Base-by-base conservation (phyloP, 2,113 vertebrate genomes). In the Brachyhypopomus gauderio region DNA sequence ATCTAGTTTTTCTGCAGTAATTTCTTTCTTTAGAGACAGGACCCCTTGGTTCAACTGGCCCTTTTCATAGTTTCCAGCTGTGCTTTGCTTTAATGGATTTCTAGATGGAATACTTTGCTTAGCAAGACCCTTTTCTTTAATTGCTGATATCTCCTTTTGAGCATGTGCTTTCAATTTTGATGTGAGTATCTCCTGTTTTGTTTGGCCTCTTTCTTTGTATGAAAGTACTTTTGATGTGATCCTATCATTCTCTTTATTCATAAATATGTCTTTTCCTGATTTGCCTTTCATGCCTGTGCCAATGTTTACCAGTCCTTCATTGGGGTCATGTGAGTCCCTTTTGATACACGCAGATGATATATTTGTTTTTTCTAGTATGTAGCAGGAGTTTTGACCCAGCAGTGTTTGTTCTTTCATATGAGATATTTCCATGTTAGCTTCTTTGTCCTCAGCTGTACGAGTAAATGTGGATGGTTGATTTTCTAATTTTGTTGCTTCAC, bases 111-210 rank as follows among this genome's bases (percentile, higher is more conserved):
- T 75, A 1, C 82, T 88, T 87, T 84, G 85, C 78, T 85, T 85
- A 25, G 88, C 88, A 63, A 90, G 90, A 11, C 90, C 90, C 55
- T 91, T 92, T 89, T 93, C 93, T 90, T 92, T 94, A 41, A 94
- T 91, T 4, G 92, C 93, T 74, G 91, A 93, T 78, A 94, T 94
- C 78, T 94, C 92, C 72, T 94, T 94, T 83, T 94, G 92, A 45
- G 93, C 93, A 48, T 94, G 92, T 82, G 93, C 93, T 89, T 93
- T 94, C 71, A 94, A 89, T 88, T 90, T 94, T 19, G 92, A 93
- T 1, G 93, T 93, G 69, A 94, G 88, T 66, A 94, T 90, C 79
- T 94, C 92, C 60, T 94, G 93, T 83, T 93, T 93, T 30, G 89
- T 91, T 83, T 92, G 90, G 62, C 87, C 81, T 88, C 83, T 92